Evolutionary conservation across 1,140 invertebrate genomes (phyloP).

Genomic region (Caenorhabditis elegans): WBcel235 BX284605.5:13585001-13585500

Average conservation of each 20-base stretch:
- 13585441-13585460: background rate
- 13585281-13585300: too few relatives aligned
- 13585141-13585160: constrained; percentile 15
- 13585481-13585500: background rate
- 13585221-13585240: too few relatives aligned
- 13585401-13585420: background rate
- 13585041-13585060: background rate
- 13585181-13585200: too few relatives aligned
- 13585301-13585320: background rate
- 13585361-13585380: background rate
- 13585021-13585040: background rate
- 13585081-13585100: too few relatives aligned
- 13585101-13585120: too few relatives aligned
- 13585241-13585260: too few relatives aligned
- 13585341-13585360: background rate
- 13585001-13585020: background rate
- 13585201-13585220: too few relatives aligned
- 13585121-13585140: too few relatives aligned
- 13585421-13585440: background rate
- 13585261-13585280: too few relatives aligned
- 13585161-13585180: too few relatives aligned
- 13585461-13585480: background rate
- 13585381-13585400: too few relatives aligned
- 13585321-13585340: background rate
- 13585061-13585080: background rate